Conservation (phyloP, 2,888 invertebrate species). For the Pseudococcus jackbeardsleyi region DNA sequence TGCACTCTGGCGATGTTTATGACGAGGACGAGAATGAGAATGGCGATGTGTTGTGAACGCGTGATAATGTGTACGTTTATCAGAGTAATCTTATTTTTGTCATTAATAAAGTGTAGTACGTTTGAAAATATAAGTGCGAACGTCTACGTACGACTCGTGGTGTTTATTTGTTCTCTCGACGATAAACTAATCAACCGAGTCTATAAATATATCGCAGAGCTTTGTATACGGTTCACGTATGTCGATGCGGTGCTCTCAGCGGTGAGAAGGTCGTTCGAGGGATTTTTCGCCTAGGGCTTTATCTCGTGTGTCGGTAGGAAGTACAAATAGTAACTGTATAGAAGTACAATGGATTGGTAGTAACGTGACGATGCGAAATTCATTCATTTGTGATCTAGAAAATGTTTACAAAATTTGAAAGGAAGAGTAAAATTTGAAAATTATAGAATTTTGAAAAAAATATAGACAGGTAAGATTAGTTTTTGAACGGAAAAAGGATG, state of each 20-base stretch:
- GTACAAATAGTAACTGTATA: too few species aligned
- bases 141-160: not conserved
- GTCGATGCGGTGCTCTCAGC: not conserved
- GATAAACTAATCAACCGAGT: constrained; percentile 19
- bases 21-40: not conserved
- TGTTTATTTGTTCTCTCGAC: constrained; percentile 19
- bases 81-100: constrained; percentile 16
- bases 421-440: too few species aligned
- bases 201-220: not conserved
- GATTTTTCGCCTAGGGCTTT: not conserved
- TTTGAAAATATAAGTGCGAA: not conserved
- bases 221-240: not conserved
- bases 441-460: too few species aligned
- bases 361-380: too few species aligned
- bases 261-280: not conserved
- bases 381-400: too few species aligned
- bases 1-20: not conserved
- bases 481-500: too few species aligned
- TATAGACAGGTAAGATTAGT: too few species aligned
- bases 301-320: too few species aligned
- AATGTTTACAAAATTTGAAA: too few species aligned
- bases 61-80: not conserved
- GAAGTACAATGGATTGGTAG: too few species aligned
- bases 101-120: not conserved
- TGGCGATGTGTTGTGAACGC: not conserved